Base-by-base conservation (phyloP, 2,888 invertebrate genomes). In the Bembecia ichneumoniformis region DNA sequence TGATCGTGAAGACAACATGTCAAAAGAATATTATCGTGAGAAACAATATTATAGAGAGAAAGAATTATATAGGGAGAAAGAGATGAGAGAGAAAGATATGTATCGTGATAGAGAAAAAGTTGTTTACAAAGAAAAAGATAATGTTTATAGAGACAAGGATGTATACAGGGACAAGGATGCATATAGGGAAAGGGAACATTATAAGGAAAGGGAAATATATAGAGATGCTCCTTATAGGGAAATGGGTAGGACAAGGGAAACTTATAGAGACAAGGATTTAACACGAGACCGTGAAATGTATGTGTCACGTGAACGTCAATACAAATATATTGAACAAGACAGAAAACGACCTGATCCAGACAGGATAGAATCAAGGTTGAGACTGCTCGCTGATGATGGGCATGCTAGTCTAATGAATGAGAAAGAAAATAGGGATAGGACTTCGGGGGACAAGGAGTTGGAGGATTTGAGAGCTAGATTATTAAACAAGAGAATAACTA, bases 381-480 rank as follows among this genome's bases (percentile, higher is more conserved):
- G 84, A 55, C 61, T 74, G 52, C 57, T 82, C 52, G 71, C 83
- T 52, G 87, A 84, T 47, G 87, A 87, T 55, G 68, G 73, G 51
- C 74, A 78, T 58, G 56, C 63, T 53, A 75, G 72, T 58, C 77
- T 81, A 57, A 77, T 66, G 57, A 79, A 76, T 68, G 87, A 88
- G 66, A 88, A 88, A 65, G 88, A 88, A 66, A 83, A 84, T 55
- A 78, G 83, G 51, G 83, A 82, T 51, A 78, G 75, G 55, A 74
- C 78, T 35, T 81, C 86, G 47, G 90, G 90, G 47, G 89, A 88
- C 56, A 88, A 90, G 58, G 90, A 93, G 51, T 82, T 94, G 52
- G 93, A 94, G 68, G 94, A 95, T 77, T 83, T 95, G 66, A 88
- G 94, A 59, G 93, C 92, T 60, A 89, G 94, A 64, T 80, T 93